A percentile compares a stretch with the other conserved stretches of the same genome.
phyloP scores from a whole-genome alignment of 2,113 vertebrate genomes.

The Odocoileus hemionus region DNA sequence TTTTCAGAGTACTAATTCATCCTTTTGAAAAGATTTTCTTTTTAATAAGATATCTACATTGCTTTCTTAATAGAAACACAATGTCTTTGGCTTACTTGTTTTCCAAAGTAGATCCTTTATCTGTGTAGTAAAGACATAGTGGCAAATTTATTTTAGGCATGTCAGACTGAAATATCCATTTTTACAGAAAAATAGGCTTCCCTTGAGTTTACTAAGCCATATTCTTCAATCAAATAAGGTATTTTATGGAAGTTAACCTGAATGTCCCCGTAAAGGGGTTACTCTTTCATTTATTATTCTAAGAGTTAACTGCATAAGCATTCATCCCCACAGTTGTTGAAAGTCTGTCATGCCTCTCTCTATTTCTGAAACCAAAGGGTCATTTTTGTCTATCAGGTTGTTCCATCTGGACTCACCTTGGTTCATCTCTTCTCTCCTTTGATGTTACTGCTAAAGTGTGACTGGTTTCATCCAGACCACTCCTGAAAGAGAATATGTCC shows the following conservation, averaged over 20 bases:
- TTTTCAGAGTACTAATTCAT: slow-evolving; percentile 32
- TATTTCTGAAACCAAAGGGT: not conserved
- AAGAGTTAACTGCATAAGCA: not conserved
- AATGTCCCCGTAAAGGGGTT: not conserved
- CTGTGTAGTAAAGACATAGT: slow-evolving; percentile 11
- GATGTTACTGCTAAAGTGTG: not conserved
- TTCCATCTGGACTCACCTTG: not conserved
- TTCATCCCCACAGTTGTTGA: not conserved
- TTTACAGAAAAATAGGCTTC: not conserved
- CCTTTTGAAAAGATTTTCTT: slow-evolving; percentile 44
- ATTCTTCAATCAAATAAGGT: not conserved
- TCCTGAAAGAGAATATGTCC: not conserved
- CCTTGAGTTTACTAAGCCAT: slow-evolving; percentile 4
- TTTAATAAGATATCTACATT: slow-evolving; percentile 41
- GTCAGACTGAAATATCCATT: slow-evolving; percentile 23
- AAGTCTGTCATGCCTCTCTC: not conserved
- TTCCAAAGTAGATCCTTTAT: slow-evolving; percentile 1
- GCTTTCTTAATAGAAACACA: slow-evolving; percentile 24
- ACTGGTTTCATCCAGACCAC: not conserved
- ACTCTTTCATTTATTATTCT: not conserved
- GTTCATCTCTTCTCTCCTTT: not conserved
- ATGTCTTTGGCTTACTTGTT: slow-evolving; percentile 37
- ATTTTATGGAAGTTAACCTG: not conserved
- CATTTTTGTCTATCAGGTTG: not conserved
- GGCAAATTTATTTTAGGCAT: slow-evolving; percentile 41